Evolutionary conservation across 2,888 invertebrate species (phyloP), one percentile per base, ranked within the genome.

Genomic region (Macropis europaea): DNA sequence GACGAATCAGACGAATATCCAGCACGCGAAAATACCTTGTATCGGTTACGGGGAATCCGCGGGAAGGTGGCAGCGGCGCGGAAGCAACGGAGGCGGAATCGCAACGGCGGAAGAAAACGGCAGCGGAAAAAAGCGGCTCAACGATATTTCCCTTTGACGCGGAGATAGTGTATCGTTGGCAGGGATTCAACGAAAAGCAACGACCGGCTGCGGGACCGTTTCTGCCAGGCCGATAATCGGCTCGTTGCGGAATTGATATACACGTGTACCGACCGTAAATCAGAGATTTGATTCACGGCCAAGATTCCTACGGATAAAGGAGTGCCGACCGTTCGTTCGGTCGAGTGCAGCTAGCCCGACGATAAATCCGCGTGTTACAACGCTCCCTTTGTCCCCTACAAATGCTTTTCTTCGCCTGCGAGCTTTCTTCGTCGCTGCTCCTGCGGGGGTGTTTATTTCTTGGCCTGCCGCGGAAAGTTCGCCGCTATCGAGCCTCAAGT

Each of bases 161-260:
- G 76, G 56, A n/a, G n/a, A 59, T 63, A 62, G 73, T 66, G 76
- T 80, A 76, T 77, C 79, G 78, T 70, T 87, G 86, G 86, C 85
- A 56, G n/a, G 3, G 62, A 61, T 84, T 85, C 86, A 86, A 82
- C 32, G 66, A 54, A 74, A 83, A 79, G 80, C 77, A 68, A 70
- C 77, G 69, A 74, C 72, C 69, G 57, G 43, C 63, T n/a, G 32
- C 59, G 22, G 61, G 62, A 66, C 66, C 62, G 63, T 56, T 75
- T 71, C 71, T 79, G 79, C 72, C 79, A 69, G 72, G 66, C 83
- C 82, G 84, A 86, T 87, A 86, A 87, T 87, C 86, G 85, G 83
- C 83, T 84, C 85, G 84, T 85, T 82, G 82, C 75, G 77, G 82
- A 86, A 85, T 85, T 85, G 84, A 84, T 85, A 80, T 84, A 85